Evolutionary conservation across 2,113 vertebrate species (phyloP).

Genomic region (Crotalus viridis): DNA sequence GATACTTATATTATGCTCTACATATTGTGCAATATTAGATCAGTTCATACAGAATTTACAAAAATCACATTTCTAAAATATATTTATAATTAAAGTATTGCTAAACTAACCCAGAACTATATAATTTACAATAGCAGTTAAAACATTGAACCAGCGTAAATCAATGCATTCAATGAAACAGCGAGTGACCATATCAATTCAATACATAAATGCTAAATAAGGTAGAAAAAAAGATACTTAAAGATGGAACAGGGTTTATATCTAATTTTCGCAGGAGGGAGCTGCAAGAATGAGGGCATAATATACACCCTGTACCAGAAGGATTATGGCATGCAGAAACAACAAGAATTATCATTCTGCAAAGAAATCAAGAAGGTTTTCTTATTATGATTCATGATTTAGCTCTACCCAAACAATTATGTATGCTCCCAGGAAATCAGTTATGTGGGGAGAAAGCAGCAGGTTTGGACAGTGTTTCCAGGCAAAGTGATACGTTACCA

Average conservation of each 20-base stretch:
- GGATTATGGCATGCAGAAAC: not conserved
- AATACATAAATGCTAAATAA: not conserved
- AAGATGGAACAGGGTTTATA: not conserved
- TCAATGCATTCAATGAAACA: not conserved
- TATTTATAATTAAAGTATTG: not conserved
- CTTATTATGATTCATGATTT: not conserved
- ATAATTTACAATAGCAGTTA: not conserved
- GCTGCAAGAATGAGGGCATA: not conserved
- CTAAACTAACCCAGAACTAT: not conserved
- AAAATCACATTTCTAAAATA: not conserved
- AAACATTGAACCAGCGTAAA: not conserved
- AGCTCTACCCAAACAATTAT: not conserved
- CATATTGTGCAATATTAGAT: not conserved
- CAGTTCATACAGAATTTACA: not conserved
- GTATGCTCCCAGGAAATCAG: not conserved
- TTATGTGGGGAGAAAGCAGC: not conserved
- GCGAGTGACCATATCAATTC: not conserved
- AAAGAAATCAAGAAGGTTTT: not conserved
- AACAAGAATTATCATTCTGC: not conserved
- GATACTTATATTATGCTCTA: not conserved
- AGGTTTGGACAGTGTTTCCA: not conserved
- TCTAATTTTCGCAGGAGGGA: not conserved
- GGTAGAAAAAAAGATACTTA: not conserved
- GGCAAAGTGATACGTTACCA: constrained; percentile 68
- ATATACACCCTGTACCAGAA: not conserved